Percentiles rank a stretch among this genome's conserved stretches.
Conservation (phyloP, 2,888 invertebrate genomes). For the Drosophila stalkeri region DNA sequence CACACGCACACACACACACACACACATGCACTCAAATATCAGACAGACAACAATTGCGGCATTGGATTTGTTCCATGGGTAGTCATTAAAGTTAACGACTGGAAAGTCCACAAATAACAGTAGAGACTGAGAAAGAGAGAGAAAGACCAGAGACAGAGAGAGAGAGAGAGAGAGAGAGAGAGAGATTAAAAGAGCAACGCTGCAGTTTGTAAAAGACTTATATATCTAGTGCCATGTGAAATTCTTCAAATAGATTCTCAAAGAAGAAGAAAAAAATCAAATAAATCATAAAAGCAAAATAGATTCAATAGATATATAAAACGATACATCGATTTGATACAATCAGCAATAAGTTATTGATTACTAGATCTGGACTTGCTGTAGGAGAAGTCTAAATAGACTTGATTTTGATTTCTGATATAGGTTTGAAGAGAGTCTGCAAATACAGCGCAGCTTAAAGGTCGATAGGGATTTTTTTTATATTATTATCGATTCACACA, state of each 20-base stretch:
- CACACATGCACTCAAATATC: slow-evolving; percentile 24
- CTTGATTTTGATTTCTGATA: too few relatives aligned
- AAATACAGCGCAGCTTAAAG: too few relatives aligned
- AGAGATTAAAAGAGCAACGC: neutral
- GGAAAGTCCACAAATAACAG: slow-evolving; percentile 8
- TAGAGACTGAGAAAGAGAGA: neutral
- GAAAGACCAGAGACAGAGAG: neutral
- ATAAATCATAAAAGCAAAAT: neutral
- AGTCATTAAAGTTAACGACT: slow-evolving; percentile 44
- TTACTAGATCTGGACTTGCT: neutral
- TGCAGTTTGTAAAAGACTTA: neutral
- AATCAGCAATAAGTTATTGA: neutral
- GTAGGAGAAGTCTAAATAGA: neutral
- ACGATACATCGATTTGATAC: neutral
- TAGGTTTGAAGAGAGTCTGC: too few relatives aligned
- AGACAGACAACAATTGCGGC: slow-evolving; percentile 71
- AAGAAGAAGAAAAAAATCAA: neutral
- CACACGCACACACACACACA: slow-evolving; percentile 16
- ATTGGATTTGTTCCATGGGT: slow-evolving; percentile 61
- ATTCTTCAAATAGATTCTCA: neutral
- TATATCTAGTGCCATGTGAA: neutral
- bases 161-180: neutral
- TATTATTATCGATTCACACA: too few relatives aligned
- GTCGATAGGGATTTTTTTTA: too few relatives aligned
- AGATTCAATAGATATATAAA: neutral